These are phyloP conservation scores for Rhagonycha lutea DNA, from an alignment of 2,888 invertebrate genomes.

Conservation along the genomic window DNA sequence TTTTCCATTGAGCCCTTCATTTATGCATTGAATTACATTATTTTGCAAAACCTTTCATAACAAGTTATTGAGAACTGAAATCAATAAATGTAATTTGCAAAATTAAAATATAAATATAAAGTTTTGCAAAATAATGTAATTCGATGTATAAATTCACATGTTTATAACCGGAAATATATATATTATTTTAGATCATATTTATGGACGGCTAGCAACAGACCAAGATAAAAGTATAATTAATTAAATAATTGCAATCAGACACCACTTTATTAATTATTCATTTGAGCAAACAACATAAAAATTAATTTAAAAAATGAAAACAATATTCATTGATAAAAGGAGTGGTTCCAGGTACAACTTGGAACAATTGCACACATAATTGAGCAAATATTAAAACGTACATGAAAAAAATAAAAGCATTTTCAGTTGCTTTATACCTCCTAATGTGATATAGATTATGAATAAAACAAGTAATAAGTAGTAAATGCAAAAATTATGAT, in stretches of 20 bases:
- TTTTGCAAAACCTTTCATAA: too few relatives aligned
- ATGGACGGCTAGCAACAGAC: not conserved
- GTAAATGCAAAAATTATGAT: not conserved
- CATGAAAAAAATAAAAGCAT: not conserved
- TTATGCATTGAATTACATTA: too few relatives aligned
- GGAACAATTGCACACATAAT: not conserved
- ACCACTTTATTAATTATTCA: not conserved
- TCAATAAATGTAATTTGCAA: too few relatives aligned
- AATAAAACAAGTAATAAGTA: not conserved
- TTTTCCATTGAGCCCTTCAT: too few relatives aligned
- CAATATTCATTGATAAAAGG: not conserved
- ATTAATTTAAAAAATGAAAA: not conserved
- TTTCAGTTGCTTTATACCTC: not conserved
- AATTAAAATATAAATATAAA: too few relatives aligned
- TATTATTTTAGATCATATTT: not conserved
- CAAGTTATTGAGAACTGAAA: too few relatives aligned
- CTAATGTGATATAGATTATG: not conserved
- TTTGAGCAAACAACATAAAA: not conserved
- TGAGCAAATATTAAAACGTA: not conserved
- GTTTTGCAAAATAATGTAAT: too few relatives aligned
- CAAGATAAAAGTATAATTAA: not conserved
- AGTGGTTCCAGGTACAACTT: not conserved
- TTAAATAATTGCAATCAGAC: not conserved
- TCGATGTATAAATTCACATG: too few relatives aligned
- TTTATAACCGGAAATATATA: too few relatives aligned